Percentiles rank a stretch among this genome's conserved stretches.
These are phyloP conservation scores for Silurus glanis DNA, from an alignment of 2,113 vertebrate genomes.

Conservation along the genomic window DNA sequence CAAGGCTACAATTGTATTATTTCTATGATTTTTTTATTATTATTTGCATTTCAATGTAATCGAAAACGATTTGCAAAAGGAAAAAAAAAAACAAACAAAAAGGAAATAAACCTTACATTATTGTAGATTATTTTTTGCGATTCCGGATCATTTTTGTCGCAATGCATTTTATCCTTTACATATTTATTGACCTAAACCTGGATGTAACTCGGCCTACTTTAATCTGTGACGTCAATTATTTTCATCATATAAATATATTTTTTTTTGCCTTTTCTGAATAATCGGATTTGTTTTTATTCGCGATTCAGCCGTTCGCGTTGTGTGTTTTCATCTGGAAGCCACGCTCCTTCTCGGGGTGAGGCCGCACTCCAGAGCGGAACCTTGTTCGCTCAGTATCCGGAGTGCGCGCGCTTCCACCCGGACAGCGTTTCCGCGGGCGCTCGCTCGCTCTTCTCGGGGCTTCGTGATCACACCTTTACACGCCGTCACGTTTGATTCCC, in stretches of 20 bases:
- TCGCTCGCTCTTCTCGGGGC: slow-evolving; percentile 31
- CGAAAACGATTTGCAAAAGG: not conserved
- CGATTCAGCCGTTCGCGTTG: not conserved
- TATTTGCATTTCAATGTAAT: not conserved
- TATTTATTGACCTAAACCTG: not conserved
- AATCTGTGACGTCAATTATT: not conserved
- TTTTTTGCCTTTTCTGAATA: not conserved
- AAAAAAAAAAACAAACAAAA: too few species aligned
- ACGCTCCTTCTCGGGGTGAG: not conserved
- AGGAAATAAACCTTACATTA: not conserved
- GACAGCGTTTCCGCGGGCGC: slow-evolving; percentile 53
- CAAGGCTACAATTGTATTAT: too few species aligned
- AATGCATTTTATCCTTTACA: not conserved
- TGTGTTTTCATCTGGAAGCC: not conserved
- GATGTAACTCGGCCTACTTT: not conserved
- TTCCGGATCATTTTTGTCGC: not conserved
- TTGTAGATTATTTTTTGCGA: not conserved
- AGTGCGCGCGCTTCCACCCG: slow-evolving; percentile 58
- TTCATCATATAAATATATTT: not conserved
- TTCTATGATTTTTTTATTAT: not conserved
- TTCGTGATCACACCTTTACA: slow-evolving; percentile 38
- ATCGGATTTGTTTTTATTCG: not conserved
- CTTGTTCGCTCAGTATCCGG: slow-evolving; percentile 42
- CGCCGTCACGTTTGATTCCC: not conserved
- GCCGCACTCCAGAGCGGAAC: slow-evolving; percentile 5